Evolutionary conservation across 2,888 invertebrate genomes (phyloP), one percentile per base, ranked within the genome.

Genomic region (Ochropacha duplaris): DNA sequence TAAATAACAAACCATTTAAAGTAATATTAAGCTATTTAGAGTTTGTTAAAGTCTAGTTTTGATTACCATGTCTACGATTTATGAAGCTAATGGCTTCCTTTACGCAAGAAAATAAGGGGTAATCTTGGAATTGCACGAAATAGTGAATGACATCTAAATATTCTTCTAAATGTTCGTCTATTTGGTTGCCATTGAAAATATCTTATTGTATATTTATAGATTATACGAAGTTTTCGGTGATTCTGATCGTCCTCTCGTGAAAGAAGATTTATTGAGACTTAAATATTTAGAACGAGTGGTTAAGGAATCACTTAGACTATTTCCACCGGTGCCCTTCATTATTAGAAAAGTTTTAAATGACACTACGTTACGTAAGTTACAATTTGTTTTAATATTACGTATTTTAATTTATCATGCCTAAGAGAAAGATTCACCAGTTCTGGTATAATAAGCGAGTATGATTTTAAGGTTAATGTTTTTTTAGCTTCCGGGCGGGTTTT

Each of bases 251-350:
- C 79, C 79, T 3, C 56, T 90, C 28, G 78, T 74, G 0, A 92
- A 91, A 62, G 87, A 87, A 36, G 92, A 92, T 66, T 65, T 91
- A 36, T 39, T 59, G 9, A 78, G 81, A 44, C 65, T 92, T 31
- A 86, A 85, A 65, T 92, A 87, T 58, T 66, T 90, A 56, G 91
- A 90, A 31, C 71, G 87, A 62, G 90, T 92, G 0, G 74, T 92
- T 0, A 92, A 91, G 57, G 92, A 92, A 60, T 81, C 88, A 0
- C 60, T 92, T 1, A 74, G 92, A 50, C 70, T 92, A 6, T 92
- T 84, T 54, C 90, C 92, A 4, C 90, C 91, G 0, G 92, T 86
- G 9, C 92, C 92, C 22, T 86, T 92, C 58, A 77, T 92, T 49
- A 87, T 89, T 50, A 81, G 92, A 57, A 91, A 90, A 73, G 84